These are phyloP conservation scores for Emydoidea blandingii DNA, from an alignment of 2,797 vertebrate species.

Conservation along the genomic window DNA sequence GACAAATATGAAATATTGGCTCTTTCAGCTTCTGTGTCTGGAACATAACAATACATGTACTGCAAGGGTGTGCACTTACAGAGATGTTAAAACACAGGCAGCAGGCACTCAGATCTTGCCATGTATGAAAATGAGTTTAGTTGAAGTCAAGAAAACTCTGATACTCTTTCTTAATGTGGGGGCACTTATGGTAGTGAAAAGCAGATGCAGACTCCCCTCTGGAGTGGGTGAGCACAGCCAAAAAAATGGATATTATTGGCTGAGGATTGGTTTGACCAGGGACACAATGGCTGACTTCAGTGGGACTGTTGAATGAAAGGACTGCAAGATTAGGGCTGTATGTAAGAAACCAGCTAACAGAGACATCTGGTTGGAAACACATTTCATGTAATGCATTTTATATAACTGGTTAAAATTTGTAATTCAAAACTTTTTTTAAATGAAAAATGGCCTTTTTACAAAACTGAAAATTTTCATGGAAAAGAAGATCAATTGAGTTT, in stretches of 20 bases:
- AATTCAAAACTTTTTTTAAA: neutral
- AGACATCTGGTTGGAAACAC: conserved; percentile 65
- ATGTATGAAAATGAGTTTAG: neutral
- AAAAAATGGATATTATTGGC: conserved; percentile 19
- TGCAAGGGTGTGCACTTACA: neutral
- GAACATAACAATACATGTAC: neutral
- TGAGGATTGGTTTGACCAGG: neutral
- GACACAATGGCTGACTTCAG: conserved; percentile 64
- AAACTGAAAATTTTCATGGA: neutral
- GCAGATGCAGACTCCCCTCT: conserved; percentile 52
- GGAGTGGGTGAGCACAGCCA: neutral
- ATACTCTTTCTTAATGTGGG: neutral
- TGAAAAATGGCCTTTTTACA: neutral
- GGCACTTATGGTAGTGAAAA: conserved; percentile 42
- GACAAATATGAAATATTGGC: neutral
- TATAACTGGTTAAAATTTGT: conserved; percentile 42
- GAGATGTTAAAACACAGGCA: neutral
- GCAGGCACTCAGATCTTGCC: neutral
- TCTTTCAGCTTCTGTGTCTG: neutral
- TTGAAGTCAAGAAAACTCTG: neutral
- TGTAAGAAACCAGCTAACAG: conserved; percentile 64
- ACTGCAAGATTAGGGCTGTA: conserved; percentile 64
- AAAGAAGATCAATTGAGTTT: neutral
- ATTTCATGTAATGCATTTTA: conserved; percentile 60
- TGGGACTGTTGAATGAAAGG: conserved; percentile 69